Evolutionary conservation across 2,888 invertebrate genomes (phyloP).

Genomic region (Fabriciana adippe): DNA sequence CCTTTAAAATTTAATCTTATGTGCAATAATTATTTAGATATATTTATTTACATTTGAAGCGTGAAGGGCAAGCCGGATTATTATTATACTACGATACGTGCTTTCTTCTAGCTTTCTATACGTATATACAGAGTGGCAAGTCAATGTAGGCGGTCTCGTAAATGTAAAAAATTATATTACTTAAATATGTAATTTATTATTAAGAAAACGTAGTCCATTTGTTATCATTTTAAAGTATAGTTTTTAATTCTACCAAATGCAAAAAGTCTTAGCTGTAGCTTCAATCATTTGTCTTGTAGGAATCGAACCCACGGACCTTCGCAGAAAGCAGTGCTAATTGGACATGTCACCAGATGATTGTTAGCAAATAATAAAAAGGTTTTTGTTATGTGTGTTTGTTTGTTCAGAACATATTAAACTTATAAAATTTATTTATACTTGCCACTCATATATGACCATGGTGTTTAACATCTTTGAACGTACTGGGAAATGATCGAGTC

Average conservation of each 20-base stretch:
- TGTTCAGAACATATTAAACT: too few species aligned
- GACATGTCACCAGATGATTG: too few species aligned
- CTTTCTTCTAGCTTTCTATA: slow-evolving; percentile 17
- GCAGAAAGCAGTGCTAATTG: too few species aligned
- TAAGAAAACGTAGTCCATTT: neutral
- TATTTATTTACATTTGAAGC: slow-evolving; percentile 78
- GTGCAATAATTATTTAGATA: slow-evolving; percentile 63
- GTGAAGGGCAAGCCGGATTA: slow-evolving; percentile 71
- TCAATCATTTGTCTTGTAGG: too few species aligned
- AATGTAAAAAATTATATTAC: too few species aligned
- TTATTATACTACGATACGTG: slow-evolving; percentile 26
- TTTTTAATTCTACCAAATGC: too few species aligned
- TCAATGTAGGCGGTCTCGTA: neutral
- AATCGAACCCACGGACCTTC: too few species aligned
- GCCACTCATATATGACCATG: slow-evolving; percentile 8
- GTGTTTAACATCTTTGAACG: neutral
- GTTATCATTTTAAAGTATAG: too few species aligned
- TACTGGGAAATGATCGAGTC: neutral
- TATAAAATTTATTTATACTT: neutral
- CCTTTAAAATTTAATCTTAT: slow-evolving; percentile 55
- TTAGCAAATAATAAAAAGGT: too few species aligned
- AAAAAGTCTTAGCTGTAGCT: too few species aligned
- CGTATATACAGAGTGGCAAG: slow-evolving; percentile 16
- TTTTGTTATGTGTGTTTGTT: too few species aligned
- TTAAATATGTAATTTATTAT: neutral